Percentiles rank a stretch among this genome's conserved stretches.
These are phyloP conservation scores for Planococcus citri DNA, from an alignment of 1,140 invertebrate genomes.

Conservation along the genomic window DNA sequence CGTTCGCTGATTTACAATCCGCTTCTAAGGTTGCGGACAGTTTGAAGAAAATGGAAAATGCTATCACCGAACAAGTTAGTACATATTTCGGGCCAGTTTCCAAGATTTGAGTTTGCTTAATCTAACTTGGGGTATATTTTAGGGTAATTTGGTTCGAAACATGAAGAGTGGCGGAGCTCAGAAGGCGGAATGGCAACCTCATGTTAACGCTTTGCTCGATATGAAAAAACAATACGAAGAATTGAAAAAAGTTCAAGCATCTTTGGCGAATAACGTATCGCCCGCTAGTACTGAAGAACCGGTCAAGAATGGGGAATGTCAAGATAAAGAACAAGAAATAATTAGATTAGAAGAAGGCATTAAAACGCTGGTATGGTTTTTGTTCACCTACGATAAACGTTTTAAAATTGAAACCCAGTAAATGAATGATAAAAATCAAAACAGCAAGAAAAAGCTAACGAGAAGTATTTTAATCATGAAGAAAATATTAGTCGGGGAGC, in stretches of 20 bases:
- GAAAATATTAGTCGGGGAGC: too few relatives aligned
- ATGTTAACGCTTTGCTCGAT: conserved; percentile 56
- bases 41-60: conserved; percentile 41
- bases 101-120: conserved; percentile 11
- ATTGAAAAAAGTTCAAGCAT: conserved; percentile 11
- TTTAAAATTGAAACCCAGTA: not conserved
- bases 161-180: conserved; percentile 18
- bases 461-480: too few relatives aligned
- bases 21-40: conserved; percentile 31
- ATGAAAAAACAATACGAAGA: conserved; percentile 48
- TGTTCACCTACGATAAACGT: not conserved
- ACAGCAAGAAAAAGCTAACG: too few relatives aligned
- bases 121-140: not conserved
- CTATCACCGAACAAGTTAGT: conserved; percentile 46
- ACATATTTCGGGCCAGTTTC: not conserved
- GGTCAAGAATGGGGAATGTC: not conserved
- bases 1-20: conserved; percentile 19
- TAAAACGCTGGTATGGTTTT: not conserved
- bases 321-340: not conserved
- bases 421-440: not conserved
- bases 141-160: conserved; percentile 15
- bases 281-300: not conserved
- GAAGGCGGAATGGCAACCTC: conserved; percentile 50
- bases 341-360: not conserved
- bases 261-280: not conserved